phyloP scores from a whole-genome alignment of 2,797 vertebrate species.

The Myotis myotis region DNA sequence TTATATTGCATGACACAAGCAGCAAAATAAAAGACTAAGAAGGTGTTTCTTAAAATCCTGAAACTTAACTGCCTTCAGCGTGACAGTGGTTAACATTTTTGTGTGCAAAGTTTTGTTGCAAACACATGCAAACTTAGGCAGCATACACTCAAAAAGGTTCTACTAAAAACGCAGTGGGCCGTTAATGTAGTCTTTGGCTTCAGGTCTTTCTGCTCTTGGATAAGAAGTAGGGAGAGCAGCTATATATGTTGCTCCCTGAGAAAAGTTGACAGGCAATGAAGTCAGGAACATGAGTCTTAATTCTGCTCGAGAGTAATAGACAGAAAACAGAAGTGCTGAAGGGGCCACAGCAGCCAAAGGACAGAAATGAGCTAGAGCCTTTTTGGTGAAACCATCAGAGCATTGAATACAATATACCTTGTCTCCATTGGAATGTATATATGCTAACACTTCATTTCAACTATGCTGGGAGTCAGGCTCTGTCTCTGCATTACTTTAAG shows the following conservation, averaged over 20 bases:
- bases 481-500: neutral
- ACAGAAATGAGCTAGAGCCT: neutral
- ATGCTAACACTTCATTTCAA: neutral
- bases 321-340: neutral
- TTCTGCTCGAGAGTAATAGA: neutral
- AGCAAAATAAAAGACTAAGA: neutral
- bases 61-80: neutral
- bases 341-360: neutral
- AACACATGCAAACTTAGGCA: neutral
- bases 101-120: neutral
- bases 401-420: neutral
- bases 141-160: neutral
- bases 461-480: neutral
- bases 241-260: neutral
- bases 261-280: neutral
- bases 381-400: neutral
- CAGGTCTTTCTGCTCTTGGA: neutral
- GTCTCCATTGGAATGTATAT: neutral
- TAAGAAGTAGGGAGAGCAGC: neutral
- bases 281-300: neutral
- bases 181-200: neutral
- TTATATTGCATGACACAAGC: neutral
- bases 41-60: constrained; percentile 2
- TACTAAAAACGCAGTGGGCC: neutral
- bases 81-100: neutral